These are phyloP conservation scores for Drosophila pullipes DNA, from an alignment of 2,888 invertebrate species.

Conservation along the genomic window DNA sequence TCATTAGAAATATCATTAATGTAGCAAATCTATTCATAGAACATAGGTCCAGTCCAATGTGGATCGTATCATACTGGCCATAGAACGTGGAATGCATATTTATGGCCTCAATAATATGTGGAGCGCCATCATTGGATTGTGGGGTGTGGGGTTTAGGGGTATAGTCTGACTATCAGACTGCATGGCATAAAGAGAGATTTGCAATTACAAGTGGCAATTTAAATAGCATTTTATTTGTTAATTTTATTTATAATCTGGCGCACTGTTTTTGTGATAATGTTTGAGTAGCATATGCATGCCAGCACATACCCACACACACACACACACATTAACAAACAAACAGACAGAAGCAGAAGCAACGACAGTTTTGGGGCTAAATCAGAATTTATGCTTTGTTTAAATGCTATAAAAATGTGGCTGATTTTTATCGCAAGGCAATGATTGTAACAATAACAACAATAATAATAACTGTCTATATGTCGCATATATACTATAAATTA, in stretches of 20 bases:
- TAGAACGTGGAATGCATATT: constrained; percentile 49
- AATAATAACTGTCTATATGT: constrained; percentile 76
- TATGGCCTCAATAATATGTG: constrained; percentile 65
- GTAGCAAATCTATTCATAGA: constrained; percentile 27
- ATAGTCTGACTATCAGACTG: neutral
- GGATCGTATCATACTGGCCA: constrained; percentile 13
- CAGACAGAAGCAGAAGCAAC: constrained; percentile 34
- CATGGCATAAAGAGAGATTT: constrained; percentile 39
- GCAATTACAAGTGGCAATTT: constrained; percentile 75
- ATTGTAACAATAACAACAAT: constrained; percentile 72
- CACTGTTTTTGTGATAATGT: constrained; percentile 55
- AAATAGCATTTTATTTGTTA: constrained; percentile 72
- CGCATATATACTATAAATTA: constrained; percentile 12
- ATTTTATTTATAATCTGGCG: constrained; percentile 70
- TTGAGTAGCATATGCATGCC: constrained; percentile 58
- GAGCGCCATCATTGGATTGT: constrained; percentile 4
- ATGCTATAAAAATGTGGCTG: constrained; percentile 83
- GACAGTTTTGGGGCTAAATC: constrained; percentile 78
- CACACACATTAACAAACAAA: constrained; percentile 8
- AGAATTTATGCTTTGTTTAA: constrained; percentile 83
- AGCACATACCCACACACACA: constrained; percentile 28
- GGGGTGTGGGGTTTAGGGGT: neutral
- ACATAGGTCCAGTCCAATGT: constrained; percentile 20
- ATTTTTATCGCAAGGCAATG: constrained; percentile 79
- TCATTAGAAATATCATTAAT: constrained; percentile 28